Evolutionary conservation across 2,888 invertebrate species (phyloP).

Genomic region (Keiferia lycopersicella): DNA sequence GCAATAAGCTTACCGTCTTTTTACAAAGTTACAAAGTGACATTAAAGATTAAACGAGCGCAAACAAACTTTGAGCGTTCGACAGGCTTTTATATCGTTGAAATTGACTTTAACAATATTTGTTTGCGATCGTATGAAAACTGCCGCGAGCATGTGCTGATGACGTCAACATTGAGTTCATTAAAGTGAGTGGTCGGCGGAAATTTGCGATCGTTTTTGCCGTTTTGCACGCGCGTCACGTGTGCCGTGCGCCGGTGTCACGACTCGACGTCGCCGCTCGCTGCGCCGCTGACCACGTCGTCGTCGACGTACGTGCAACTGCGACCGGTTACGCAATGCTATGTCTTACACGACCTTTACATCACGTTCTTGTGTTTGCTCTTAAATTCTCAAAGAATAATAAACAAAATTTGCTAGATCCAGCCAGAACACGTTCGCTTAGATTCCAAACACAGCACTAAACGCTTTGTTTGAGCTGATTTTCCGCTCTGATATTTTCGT

Average conservation of each 20-base stretch:
- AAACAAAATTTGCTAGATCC: background rate
- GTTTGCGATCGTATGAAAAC: constrained; percentile 16
- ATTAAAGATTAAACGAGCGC: constrained; percentile 12
- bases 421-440: background rate
- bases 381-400: background rate
- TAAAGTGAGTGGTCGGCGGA: constrained; percentile 50
- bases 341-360: constrained; percentile 33
- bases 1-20: background rate
- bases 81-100: constrained; percentile 5
- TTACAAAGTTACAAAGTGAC: constrained; percentile 6
- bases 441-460: background rate
- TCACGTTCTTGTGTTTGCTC: constrained; percentile 23
- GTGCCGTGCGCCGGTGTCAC: constrained; percentile 45
- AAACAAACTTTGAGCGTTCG: background rate
- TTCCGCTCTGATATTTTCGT: constrained; percentile 1
- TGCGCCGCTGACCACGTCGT: constrained; percentile 44
- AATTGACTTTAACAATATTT: constrained; percentile 15
- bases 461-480: background rate
- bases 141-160: constrained; percentile 6
- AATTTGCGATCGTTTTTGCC: constrained; percentile 49
- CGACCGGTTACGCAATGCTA: constrained; percentile 50
- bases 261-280: constrained; percentile 43
- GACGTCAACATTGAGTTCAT: constrained; percentile 42
- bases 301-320: constrained; percentile 43
- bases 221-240: constrained; percentile 62